Base-by-base conservation (phyloP, 2,797 vertebrate species). In the Pantherophis alleghaniensis region DNA sequence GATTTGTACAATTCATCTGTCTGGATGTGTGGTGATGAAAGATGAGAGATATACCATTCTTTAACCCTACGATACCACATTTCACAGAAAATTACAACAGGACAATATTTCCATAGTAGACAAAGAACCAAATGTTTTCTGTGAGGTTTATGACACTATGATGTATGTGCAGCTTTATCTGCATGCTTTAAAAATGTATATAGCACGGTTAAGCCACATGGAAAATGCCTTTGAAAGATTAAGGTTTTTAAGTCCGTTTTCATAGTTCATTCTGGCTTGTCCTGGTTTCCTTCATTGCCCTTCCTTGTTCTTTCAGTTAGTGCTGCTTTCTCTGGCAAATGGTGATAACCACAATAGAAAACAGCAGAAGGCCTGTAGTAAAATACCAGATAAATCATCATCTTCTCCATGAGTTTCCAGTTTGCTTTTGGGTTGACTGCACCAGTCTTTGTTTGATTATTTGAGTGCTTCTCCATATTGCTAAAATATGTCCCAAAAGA, bases 41-140 rank as follows among this genome's bases (percentile, higher is more conserved):
- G 95, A 97, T 92, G 91, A 88, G 91, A 90, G 93, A 96, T 91
- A 94, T 93, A 93, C 95, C 95, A 94, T 95, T 96, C 90, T 79
- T 91, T 63, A 90, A 95, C 86, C 92, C 95, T 95, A 95, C 92
- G 55, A 87, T 93, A 90, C 91, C 95, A 95, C 95, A 95, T 94
- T 94, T 96, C 96, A 96, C 94, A 96, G 92, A 86, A 96, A 96
- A 97, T 97, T 95, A 90, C 92, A 97, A 91, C 96, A 95, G 47
- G 92, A 90, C 93, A 95, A 94, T 94, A 92, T 97, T 97, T 97
- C 96, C 93, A 93, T 86, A 93, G 95, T 90, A 96, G 95, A 95
- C 90, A 94, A 96, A 87, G 89, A 95, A 95, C 91, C 61, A 90
- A 96, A 96, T 92, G 28, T 69, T 96, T 96, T 94, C 94, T 94